Evolutionary conservation across 2,113 vertebrate genomes (phyloP), one percentile per base, ranked within the genome.

Genomic region (Mystacornis crossleyi): DNA sequence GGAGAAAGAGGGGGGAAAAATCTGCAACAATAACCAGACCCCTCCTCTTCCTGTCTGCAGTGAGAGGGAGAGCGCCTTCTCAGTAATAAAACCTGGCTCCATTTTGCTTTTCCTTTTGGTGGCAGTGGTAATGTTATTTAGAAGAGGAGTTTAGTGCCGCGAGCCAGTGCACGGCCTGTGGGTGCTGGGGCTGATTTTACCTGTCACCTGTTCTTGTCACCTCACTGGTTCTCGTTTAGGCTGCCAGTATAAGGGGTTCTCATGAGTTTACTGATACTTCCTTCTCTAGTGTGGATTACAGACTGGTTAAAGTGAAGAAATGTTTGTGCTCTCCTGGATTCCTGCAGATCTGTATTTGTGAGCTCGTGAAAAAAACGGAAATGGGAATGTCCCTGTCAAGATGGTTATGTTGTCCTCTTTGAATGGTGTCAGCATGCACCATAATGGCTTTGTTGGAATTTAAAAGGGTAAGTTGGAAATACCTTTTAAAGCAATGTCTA

Each of bases 1-100:
- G 97, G 98, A 98, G 95, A 97, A 94, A 96, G 55, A 81, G 38
- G 75, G 83, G 91, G 70, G 24, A 18, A 55, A 96, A 88, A 77
- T 90, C 83, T 85, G 86, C 93, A 95, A 92, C 90, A 96, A 94
- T 97, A 93, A 94, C 93, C 67, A 96, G 92, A 90, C 61, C 88
- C 95, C 94, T 55, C 96, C 95, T 78, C 96, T 96, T 96, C 91
- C 96, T 85, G 55, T 96, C 86, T 94, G 81, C 48, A 47, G 62
- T 0, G 0, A 57, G 79, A 50, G 13, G 74, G 40, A 80, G 42
- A 85, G 54, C 0, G 1, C 45, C 81, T 71, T 86, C 79, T 90
- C 3, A 1, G 26, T 55, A 86, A 53, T 60, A 83, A 94, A 90
- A 28, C 43, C 79, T 83, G 66, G 69, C 57, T 89, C 86, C 69